phyloP scores from a whole-genome alignment of 1,140 invertebrate genomes.

The Acromyrmex echinatior region DNA sequence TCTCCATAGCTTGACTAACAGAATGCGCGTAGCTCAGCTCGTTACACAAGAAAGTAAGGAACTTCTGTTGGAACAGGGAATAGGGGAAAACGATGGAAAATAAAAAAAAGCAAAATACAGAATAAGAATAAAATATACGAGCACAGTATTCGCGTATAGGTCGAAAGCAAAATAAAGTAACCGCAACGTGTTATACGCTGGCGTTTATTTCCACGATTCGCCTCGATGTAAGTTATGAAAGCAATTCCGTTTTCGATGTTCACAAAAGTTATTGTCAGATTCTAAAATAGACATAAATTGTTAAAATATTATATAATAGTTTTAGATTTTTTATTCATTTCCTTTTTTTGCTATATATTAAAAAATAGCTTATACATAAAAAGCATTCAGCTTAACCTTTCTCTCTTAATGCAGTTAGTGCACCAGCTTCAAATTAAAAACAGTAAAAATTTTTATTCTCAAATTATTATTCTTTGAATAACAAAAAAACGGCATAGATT shows the following conservation, averaged over 20 bases:
- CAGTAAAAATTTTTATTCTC: no score
- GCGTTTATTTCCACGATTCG: conserved; percentile 42
- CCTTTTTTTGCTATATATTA: background rate
- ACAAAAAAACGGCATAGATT: no score
- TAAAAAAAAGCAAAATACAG: conserved; percentile 5
- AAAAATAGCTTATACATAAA: background rate
- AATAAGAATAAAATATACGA: conserved; percentile 52
- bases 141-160: background rate
- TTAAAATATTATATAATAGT: background rate
- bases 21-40: conserved; percentile 27
- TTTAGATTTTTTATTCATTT: background rate
- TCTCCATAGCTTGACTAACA: conserved; percentile 17
- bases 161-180: conserved; percentile 43
- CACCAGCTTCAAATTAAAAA: no score
- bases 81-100: background rate
- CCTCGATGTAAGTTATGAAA: conserved; percentile 40
- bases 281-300: conserved; percentile 25
- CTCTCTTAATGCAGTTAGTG: no score
- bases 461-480: no score
- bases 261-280: conserved; percentile 21
- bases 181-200: conserved; percentile 31
- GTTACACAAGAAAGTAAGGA: conserved; percentile 47
- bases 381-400: background rate
- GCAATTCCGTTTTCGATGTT: conserved; percentile 17
- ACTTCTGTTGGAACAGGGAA: conserved; percentile 16